Evolutionary conservation across 2,888 invertebrate genomes (phyloP), one percentile per base, ranked within the genome.

Genomic region (Beris morrisii): DNA sequence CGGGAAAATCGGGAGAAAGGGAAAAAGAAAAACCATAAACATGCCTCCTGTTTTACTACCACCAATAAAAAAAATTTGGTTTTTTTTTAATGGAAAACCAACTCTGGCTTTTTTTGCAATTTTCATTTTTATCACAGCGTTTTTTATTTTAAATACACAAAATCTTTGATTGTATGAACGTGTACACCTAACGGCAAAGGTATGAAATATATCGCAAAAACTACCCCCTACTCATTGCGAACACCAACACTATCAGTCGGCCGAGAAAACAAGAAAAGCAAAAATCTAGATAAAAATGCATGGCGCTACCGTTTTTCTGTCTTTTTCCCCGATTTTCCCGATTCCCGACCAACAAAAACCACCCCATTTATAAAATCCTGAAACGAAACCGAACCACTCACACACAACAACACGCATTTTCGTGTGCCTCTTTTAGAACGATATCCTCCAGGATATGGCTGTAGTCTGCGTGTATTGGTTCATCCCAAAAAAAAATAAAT

Each of bases 11-110:
- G 50, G 52, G 53, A 48, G 22, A 22, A 44, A 43, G 59, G 53
- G 61, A 56, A 59, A 48, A 68, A 68, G 68, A 68, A 68, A 65
- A 65, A 61, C 65, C 56, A 66, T 68, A 68, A 68, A 68, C 68
- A 68, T 46, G 55, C 54, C 54, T 15, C 56, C 58, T 15, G 57
- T 52, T 52, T 15, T 52, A 61, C 61, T 61, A 61, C 61, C 50
- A 61, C 61, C 50, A 52, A 61, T 38, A 38, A 52, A 61, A 38
- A 38, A 52, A 50, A 2, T 22, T 22, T 3, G 22, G 43, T 50
- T 61, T 61, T 61, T 61, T 61, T 61, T 44, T 46, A 61, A 61
- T 61, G 61, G 32, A 61, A 59, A 61, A 52, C 12, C 11, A 52
- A 22, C 50, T 50, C 50, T n/a, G 50, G 50, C 6, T 22, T 65